Conservation (phyloP, 2,113 vertebrate genomes). For the Chaetodon auriga region DNA sequence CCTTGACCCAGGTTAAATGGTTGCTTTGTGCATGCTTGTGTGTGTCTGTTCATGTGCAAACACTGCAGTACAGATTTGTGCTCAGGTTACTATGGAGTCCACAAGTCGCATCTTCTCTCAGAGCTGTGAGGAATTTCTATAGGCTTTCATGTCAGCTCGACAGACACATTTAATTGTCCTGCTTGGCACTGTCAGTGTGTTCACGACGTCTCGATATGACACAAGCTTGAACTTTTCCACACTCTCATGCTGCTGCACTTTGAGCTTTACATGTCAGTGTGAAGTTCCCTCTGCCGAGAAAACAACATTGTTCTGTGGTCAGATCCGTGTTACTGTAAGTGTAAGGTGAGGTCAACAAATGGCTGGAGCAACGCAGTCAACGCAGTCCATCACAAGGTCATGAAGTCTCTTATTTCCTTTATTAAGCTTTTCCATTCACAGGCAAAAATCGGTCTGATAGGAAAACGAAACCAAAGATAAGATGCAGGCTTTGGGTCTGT, state of each 20-base stretch:
- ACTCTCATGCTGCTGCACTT: slow-evolving; percentile 27
- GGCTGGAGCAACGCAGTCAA: slow-evolving; percentile 43
- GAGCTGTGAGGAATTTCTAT: slow-evolving; percentile 67
- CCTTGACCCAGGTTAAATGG: slow-evolving; percentile 61
- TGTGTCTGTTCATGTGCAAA: slow-evolving; percentile 50
- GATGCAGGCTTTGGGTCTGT: slow-evolving; percentile 26
- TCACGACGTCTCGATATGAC: slow-evolving; percentile 45
- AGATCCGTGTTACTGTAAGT: slow-evolving; percentile 3
- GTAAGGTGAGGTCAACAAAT: slow-evolving; percentile 24
- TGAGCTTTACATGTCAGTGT: slow-evolving; percentile 43
- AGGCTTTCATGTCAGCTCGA: slow-evolving; percentile 39
- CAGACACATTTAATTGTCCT: slow-evolving; percentile 20
- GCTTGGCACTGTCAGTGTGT: neutral
- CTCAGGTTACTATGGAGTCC: slow-evolving; percentile 56
- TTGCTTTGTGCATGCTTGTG: slow-evolving; percentile 54
- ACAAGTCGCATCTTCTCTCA: slow-evolving; percentile 50
- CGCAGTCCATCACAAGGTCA: slow-evolving; percentile 57
- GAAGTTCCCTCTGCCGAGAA: slow-evolving; percentile 46
- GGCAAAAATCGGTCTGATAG: slow-evolving; percentile 50
- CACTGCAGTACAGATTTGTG: slow-evolving; percentile 44
- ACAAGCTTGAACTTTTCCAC: slow-evolving; percentile 45
- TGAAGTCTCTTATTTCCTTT: slow-evolving; percentile 62
- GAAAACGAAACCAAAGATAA: slow-evolving; percentile 33
- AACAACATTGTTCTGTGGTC: slow-evolving; percentile 26
- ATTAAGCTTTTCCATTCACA: slow-evolving; percentile 67